phyloP scores from a whole-genome alignment of 1,140 invertebrate genomes.

The Gonioctena quinquepunctata region DNA sequence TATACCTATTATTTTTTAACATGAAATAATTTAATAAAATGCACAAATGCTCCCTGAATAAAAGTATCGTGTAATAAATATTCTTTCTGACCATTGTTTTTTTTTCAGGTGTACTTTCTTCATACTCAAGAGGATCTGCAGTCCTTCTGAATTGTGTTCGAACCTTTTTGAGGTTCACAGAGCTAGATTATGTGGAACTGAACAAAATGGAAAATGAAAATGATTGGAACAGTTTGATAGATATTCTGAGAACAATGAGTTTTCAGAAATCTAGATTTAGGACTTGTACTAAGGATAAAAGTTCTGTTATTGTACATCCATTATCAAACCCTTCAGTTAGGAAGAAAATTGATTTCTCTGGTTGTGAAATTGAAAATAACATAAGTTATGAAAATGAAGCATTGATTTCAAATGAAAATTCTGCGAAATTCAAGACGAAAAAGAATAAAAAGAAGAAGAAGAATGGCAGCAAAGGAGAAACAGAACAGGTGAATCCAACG shows the following conservation, averaged over 20 bases:
- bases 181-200: constrained; percentile 6
- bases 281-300: background rate
- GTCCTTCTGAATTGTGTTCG: constrained; percentile 2
- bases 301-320: background rate
- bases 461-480: too few species aligned
- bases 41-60: too few species aligned
- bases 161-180: constrained; percentile 5
- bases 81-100: too few species aligned
- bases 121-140: background rate
- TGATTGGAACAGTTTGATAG: background rate
- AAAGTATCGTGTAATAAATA: too few species aligned
- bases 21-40: too few species aligned
- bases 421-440: background rate
- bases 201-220: background rate
- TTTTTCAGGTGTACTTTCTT: background rate
- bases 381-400: background rate
- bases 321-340: background rate
- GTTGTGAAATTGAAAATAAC: background rate
- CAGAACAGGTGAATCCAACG: too few species aligned
- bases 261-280: constrained; percentile 4
- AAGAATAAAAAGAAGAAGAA: background rate
- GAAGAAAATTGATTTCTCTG: constrained; percentile 9
- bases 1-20: too few species aligned
- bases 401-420: background rate
- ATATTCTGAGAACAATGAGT: background rate